phyloP scores from a whole-genome alignment of 2,797 vertebrate species.

The Dermochelys coriacea region DNA sequence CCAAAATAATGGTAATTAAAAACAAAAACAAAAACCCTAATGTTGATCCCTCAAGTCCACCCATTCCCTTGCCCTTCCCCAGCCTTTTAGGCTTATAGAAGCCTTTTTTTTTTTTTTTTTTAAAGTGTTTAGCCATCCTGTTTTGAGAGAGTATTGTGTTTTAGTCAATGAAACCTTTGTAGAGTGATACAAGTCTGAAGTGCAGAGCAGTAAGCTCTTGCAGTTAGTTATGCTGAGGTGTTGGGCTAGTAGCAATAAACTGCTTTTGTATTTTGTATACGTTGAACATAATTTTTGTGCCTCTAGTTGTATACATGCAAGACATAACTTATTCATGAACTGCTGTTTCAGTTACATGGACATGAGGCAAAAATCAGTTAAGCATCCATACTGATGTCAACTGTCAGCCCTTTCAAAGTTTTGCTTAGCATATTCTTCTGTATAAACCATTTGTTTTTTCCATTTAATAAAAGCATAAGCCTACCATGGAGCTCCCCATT shows the following conservation, averaged over 20 bases:
- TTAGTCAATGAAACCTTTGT: background rate
- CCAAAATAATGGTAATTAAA: background rate
- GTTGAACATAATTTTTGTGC: background rate
- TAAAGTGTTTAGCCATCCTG: background rate
- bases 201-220: background rate
- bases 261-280: background rate
- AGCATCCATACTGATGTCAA: background rate
- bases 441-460: background rate
- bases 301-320: background rate
- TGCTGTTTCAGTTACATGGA: background rate
- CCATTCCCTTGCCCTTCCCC: background rate
- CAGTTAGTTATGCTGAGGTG: background rate
- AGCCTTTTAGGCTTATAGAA: background rate
- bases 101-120: background rate
- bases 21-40: rapidly evolving
- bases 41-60: background rate
- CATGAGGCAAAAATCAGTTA: background rate
- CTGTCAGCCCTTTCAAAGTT: background rate
- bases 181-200: background rate
- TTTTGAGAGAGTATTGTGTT: background rate
- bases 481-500: rapidly evolving
- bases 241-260: background rate
- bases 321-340: background rate
- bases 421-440: background rate
- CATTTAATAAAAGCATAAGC: background rate